Percentiles rank a stretch among this genome's conserved stretches.
These are phyloP conservation scores for Biston stratarius DNA, from an alignment of 2,888 invertebrate species.

Conservation along the genomic window DNA sequence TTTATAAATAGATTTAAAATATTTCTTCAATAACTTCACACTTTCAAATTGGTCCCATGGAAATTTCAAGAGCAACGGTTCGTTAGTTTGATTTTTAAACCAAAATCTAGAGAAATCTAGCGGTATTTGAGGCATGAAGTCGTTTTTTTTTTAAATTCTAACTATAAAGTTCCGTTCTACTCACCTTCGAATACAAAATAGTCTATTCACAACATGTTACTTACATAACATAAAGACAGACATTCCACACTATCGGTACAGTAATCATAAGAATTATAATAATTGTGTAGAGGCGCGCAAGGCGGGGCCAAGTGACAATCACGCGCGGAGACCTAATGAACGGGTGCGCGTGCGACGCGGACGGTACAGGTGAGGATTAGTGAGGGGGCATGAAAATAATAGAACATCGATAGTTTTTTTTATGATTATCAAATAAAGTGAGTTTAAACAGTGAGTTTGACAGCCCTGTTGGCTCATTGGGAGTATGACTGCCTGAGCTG, in stretches of 20 bases:
- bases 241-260: constrained; percentile 51
- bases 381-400: constrained; percentile 40
- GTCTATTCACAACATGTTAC: constrained; percentile 37
- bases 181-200: not conserved
- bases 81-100: too few relatives aligned
- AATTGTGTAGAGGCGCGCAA: constrained; percentile 72
- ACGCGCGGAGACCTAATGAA: constrained; percentile 80
- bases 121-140: too few relatives aligned
- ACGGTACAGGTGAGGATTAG: constrained; percentile 66
- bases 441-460: too few relatives aligned
- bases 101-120: too few relatives aligned
- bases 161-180: not conserved
- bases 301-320: constrained; percentile 84
- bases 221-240: constrained; percentile 36
- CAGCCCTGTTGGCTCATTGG: too few relatives aligned
- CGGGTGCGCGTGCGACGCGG: constrained; percentile 79
- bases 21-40: too few relatives aligned
- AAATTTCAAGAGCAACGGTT: too few relatives aligned
- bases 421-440: not conserved
- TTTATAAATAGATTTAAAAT: too few relatives aligned
- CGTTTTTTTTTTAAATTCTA: too few relatives aligned
- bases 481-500: too few relatives aligned
- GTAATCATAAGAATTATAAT: constrained; percentile 83
- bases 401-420: constrained; percentile 34
- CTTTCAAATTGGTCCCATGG: too few relatives aligned